Conservation (phyloP, 1,140 invertebrate species). For the Trissolcus basalis region DNA sequence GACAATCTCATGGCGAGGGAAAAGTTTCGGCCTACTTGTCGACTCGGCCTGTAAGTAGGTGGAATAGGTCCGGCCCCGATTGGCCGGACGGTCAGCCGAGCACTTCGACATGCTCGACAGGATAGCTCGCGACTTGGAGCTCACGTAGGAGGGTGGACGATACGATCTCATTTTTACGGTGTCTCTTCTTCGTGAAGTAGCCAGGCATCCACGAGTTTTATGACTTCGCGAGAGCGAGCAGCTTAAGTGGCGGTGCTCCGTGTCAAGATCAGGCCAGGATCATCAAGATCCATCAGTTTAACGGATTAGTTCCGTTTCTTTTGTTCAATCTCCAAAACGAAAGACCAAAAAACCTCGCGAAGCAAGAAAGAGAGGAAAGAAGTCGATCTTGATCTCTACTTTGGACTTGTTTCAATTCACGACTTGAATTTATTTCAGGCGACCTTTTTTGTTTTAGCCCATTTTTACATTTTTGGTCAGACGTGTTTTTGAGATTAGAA, state of each 20-base stretch:
- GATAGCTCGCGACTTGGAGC: conserved; percentile 41
- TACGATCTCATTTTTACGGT: conserved; percentile 51
- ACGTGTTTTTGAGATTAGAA: no score
- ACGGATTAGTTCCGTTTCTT: conserved; percentile 35
- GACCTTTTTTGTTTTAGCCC: no score
- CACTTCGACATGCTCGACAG: conserved; percentile 43
- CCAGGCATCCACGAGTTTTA: conserved; percentile 32
- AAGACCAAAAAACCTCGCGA: conserved; percentile 8
- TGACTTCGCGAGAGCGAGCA: conserved; percentile 31
- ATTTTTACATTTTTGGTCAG: no score
- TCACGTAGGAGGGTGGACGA: conserved; percentile 51
- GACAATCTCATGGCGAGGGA: conserved; percentile 41
- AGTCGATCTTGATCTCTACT: neutral
- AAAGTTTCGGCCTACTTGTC: conserved; percentile 54
- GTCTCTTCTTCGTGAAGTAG: conserved; percentile 45
- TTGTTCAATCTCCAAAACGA: conserved; percentile 26
- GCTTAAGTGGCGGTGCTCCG: conserved; percentile 30
- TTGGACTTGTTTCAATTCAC: no score
- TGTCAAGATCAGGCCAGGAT: conserved; percentile 46
- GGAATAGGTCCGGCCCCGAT: conserved; percentile 45
- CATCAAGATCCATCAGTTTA: conserved; percentile 40
- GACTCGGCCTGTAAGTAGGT: conserved; percentile 44
- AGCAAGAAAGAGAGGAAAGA: conserved; percentile 1
- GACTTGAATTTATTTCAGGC: no score
- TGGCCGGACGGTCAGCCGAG: conserved; percentile 26